Percentiles rank a stretch among this genome's conserved stretches.
Evolutionary conservation across 2,113 vertebrate genomes (phyloP).

Genomic region (Aptenodytes forsteri): DNA sequence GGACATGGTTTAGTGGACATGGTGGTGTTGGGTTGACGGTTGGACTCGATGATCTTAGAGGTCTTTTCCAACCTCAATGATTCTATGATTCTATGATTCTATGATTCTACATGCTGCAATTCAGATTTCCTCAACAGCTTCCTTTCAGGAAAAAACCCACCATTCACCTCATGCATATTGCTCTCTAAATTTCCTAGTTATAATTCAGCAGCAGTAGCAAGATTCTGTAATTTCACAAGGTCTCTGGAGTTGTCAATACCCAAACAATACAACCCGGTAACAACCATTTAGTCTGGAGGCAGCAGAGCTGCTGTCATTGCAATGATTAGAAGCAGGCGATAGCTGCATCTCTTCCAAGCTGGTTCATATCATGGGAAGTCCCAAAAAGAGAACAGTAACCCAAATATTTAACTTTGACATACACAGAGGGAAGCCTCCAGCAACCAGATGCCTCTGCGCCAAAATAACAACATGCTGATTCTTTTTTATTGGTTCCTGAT

Average conservation of each 20-base stretch:
- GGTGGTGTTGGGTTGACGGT: too few species aligned
- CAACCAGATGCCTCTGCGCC: neutral
- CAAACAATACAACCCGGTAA: neutral
- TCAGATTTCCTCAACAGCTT: neutral
- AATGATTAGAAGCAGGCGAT: neutral
- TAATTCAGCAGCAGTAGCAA: neutral
- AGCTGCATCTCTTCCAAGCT: neutral
- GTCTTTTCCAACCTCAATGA: too few species aligned
- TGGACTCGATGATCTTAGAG: too few species aligned
- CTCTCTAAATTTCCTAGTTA: neutral
- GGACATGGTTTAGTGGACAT: too few species aligned
- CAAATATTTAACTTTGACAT: neutral
- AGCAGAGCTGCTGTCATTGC: neutral
- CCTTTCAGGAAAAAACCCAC: neutral
- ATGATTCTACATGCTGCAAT: rapidly evolving
- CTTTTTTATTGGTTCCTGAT: neutral
- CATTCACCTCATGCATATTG: neutral
- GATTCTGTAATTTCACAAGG: neutral
- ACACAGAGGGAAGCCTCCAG: neutral
- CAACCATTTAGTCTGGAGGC: neutral
- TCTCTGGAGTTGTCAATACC: neutral
- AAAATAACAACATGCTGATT: neutral
- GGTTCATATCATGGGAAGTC: neutral
- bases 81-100: too few species aligned
- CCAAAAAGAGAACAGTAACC: neutral